Evolutionary conservation across 2,888 invertebrate genomes (phyloP), one percentile per base, ranked within the genome.

Genomic region (Celastrina argiolus): DNA sequence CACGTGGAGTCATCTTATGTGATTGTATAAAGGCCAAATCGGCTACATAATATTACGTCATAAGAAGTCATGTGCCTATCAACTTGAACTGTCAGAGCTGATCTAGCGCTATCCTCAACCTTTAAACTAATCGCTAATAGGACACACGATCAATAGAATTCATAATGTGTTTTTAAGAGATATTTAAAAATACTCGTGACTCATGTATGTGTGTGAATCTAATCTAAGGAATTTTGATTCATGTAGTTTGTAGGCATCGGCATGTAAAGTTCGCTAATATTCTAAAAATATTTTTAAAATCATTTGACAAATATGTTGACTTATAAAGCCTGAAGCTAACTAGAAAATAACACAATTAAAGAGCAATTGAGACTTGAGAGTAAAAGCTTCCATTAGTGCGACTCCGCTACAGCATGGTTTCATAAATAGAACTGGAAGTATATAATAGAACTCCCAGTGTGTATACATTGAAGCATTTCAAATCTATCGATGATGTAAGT

Each of bases 21-120:
- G 45, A 45, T 8, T 18, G 18, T 18, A 18, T 45, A 18, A 45
- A 45, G 59, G 59, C 59, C 22, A 34, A 8, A 18, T 16, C 16
- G 16, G 58, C 65, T 12, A 45, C n/a, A 56, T 56, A 51, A 36
- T 39, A 39, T 87, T 84, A 86, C 87, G 85, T 88, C 85, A 87
- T 78, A 56, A 63, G 74, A 22, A 31, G 31, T 36, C 36, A 22
- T 22, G 61, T 39, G 64, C 72, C 78, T 78, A 74, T 68, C 69
- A 69, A 71, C 71, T 72, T 70, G 68, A 74, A 67, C 72, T 75
- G 77, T 76, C 76, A 77, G 76, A 83, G 81, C 78, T 79, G 79
- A 83, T 78, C 80, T 74, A 71, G 75, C 75, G 72, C 71, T 73
- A 86, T 85, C 85, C 83, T 87, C 86, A 86, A 88, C 86, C 88